A percentile compares a stretch with the other conserved stretches of the same genome.
phyloP scores from a whole-genome alignment of 2,113 vertebrate genomes.

The Thryonomys swinderianus region DNA sequence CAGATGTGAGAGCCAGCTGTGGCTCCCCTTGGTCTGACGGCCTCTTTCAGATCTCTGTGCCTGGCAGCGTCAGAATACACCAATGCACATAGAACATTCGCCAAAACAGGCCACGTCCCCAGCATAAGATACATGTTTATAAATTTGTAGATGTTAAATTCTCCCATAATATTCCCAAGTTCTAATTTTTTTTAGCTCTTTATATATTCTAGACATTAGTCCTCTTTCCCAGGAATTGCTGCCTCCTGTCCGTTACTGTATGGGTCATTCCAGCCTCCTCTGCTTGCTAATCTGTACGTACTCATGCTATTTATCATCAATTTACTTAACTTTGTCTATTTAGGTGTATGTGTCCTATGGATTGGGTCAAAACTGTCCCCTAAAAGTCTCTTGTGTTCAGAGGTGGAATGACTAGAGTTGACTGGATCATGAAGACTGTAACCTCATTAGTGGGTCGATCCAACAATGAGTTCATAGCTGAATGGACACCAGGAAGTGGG shows the following conservation, averaged over 20 bases:
- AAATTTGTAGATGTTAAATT: not conserved
- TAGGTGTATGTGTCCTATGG: not conserved
- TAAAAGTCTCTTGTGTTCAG: not conserved
- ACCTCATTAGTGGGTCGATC: not conserved
- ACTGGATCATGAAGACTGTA: not conserved
- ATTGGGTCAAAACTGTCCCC: not conserved
- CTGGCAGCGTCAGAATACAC: too few relatives aligned
- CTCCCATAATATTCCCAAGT: not conserved
- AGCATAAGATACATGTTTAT: not conserved
- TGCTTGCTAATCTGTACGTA: not conserved
- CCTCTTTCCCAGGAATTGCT: not conserved
- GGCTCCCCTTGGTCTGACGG: fast-evolving
- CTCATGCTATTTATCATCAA: not conserved
- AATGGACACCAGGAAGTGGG: not conserved
- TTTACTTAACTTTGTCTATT: not conserved
- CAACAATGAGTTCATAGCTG: not conserved
- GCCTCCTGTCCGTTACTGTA: not conserved
- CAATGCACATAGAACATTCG: not conserved
- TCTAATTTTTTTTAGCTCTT: not conserved
- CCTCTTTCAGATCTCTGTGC: not conserved
- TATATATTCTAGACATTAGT: not conserved
- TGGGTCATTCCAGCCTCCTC: not conserved
- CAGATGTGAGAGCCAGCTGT: not conserved
- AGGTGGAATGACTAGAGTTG: not conserved
- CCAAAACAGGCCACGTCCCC: not conserved